These are phyloP conservation scores for Oreochromis tanganicae DNA, from an alignment of 2,113 vertebrate genomes.

Conservation along the genomic window DNA sequence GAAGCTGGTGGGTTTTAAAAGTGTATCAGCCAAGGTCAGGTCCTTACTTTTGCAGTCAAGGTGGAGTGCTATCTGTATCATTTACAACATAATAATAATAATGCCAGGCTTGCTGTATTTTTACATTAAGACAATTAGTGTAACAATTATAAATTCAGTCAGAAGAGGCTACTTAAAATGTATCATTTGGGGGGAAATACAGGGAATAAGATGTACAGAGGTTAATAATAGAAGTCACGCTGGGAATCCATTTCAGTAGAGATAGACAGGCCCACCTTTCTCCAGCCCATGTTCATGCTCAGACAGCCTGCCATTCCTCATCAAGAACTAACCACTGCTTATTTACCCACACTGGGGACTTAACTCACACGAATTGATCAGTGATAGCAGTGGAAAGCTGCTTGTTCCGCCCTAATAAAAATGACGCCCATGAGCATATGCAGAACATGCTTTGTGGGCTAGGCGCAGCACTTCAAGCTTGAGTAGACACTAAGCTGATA, in stretches of 20 bases:
- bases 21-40: slow-evolving; percentile 10
- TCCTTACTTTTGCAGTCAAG: slow-evolving; percentile 35
- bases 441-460: slow-evolving; percentile 68
- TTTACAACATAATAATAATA: not conserved
- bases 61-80: slow-evolving; percentile 47
- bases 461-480: slow-evolving; percentile 65
- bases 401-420: slow-evolving; percentile 67
- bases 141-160: not conserved
- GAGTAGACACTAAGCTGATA: slow-evolving; percentile 77
- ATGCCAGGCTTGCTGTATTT: not conserved
- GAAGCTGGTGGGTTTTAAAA: slow-evolving; percentile 31
- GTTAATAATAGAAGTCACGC: slow-evolving; percentile 32
- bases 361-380: slow-evolving; percentile 53
- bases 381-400: slow-evolving; percentile 59
- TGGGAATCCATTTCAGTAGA: not conserved
- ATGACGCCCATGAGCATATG: slow-evolving; percentile 64
- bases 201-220: slow-evolving; percentile 5
- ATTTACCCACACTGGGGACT: slow-evolving; percentile 57
- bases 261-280: slow-evolving; percentile 36
- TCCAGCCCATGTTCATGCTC: not conserved
- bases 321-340: slow-evolving; percentile 59
- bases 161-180: not conserved
- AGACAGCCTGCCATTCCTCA: slow-evolving; percentile 60
- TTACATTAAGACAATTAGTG: not conserved
- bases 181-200: not conserved